Evolutionary conservation across 2,888 invertebrate species (phyloP).

Genomic region (Hipparchia semele): DNA sequence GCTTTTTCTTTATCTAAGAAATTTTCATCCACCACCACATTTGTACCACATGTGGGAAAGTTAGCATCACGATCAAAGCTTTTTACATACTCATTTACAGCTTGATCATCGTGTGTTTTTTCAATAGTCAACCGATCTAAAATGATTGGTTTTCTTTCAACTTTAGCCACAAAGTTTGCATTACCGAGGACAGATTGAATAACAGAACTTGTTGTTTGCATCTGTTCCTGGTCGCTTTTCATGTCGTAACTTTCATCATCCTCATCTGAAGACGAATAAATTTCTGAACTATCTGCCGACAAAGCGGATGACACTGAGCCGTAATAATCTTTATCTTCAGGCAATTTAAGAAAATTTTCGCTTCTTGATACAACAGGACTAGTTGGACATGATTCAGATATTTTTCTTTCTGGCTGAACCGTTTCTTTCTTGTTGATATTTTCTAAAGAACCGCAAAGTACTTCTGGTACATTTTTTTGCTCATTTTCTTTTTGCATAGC

Average conservation of each 20-base stretch:
- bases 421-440: conserved; percentile 60
- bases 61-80: conserved; percentile 26
- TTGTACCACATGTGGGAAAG: conserved; percentile 19
- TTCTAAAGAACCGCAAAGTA: conserved; percentile 66
- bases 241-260: conserved; percentile 77
- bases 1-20: conserved; percentile 16
- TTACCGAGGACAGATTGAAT: conserved; percentile 79
- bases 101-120: conserved; percentile 37
- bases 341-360: conserved; percentile 67
- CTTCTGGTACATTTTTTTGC: conserved; percentile 56
- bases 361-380: conserved; percentile 65
- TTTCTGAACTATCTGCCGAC: conserved; percentile 74
- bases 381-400: conserved; percentile 75
- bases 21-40: conserved; percentile 22
- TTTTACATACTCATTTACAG: conserved; percentile 18
- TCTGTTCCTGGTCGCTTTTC: conserved; percentile 71
- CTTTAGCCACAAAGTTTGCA: conserved; percentile 59
- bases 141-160: conserved; percentile 64
- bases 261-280: conserved; percentile 72
- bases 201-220: conserved; percentile 83
- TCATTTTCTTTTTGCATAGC: conserved; percentile 38
- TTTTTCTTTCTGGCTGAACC: conserved; percentile 52
- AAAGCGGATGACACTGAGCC: conserved; percentile 73
- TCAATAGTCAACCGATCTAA: conserved; percentile 50
- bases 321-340: conserved; percentile 64